Evolutionary conservation across 30 jellyfish, hydroid and myxozoan genomes (phyloP), one percentile per base, ranked within the genome.

Genomic region (Thelohanellus kitauei): DNA sequence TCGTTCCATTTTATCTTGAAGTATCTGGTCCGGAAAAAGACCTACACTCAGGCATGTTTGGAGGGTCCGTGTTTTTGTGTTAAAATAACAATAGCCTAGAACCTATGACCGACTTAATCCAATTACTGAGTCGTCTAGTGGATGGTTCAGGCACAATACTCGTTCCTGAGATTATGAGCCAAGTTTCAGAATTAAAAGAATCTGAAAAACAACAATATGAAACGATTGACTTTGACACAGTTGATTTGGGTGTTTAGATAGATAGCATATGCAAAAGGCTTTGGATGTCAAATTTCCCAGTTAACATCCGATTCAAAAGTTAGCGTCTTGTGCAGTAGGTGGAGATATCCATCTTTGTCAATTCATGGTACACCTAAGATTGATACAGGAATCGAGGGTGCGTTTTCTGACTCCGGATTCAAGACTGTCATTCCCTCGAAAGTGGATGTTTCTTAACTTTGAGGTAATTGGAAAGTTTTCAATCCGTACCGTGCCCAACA

Each of bases 391-490:
- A 31, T 71, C 19, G 69, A 71, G 38, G 87, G 87, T 16, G 86
- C 92, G 16, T 71, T 71, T 48, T 73, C 55, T 53, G 68, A 52
- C 15, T 62, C 66, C 14, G 92, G 92, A 3, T 39, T 49, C 31
- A 71, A 71, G 31, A 71, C 92, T 25, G 92, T 71, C 9, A 71
- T 71, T 15, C 92, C 92, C 4, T 43, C 25, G 17, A 56, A 62
- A 73, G 92, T 71, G 31, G 22, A 17, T 14, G 23, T 1, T 1
- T 20, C 31, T 6, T 12, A 14, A 12, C 13, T 54, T 32, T 31
- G 33, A 71, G 92, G 92, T 71, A 5, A 71, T 53, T 46, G 92
- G 92, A n/a, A 71, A 71, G 48, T 71, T 71, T 37, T 71, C 92
- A 17, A 49, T 71, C 16, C 56, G 92, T 32, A 18, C 61, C 10